phyloP scores from a whole-genome alignment of 2,888 invertebrate genomes.

The Drosophila parthenogenetica region DNA sequence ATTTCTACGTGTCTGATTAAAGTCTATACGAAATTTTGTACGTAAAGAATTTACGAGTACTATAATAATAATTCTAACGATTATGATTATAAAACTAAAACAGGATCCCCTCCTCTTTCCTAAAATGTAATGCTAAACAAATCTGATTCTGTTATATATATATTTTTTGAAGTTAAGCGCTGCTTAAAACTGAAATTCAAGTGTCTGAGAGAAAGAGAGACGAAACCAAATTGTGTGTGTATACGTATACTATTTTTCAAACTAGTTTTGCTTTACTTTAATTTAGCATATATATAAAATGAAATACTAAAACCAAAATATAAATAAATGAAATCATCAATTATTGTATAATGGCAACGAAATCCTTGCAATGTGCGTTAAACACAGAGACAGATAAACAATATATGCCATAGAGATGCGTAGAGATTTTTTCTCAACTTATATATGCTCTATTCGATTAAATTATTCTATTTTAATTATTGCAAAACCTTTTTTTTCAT shows the following conservation, averaged over 20 bases:
- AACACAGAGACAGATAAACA: constrained; percentile 38
- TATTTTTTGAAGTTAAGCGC: constrained; percentile 56
- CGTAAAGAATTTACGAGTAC: constrained; percentile 44
- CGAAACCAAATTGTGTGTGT: constrained; percentile 78
- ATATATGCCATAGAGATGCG: constrained; percentile 61
- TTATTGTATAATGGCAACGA: constrained; percentile 75
- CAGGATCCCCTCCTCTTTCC: constrained; percentile 47
- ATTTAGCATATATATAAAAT: constrained; percentile 61
- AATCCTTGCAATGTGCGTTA: constrained; percentile 66
- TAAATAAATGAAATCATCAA: constrained; percentile 30
- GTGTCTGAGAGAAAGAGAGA: constrained; percentile 65
- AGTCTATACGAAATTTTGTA: constrained; percentile 43
- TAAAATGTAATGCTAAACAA: constrained; percentile 40
- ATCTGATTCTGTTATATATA: constrained; percentile 46
- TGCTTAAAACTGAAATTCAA: constrained; percentile 71
- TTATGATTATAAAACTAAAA: constrained; percentile 30
- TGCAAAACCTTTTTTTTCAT: constrained; percentile 69
- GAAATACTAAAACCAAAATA: constrained; percentile 31
- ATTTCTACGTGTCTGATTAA: constrained; percentile 60
- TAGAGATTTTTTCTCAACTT: constrained; percentile 57
- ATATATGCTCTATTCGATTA: constrained; percentile 55
- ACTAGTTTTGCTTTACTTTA: constrained; percentile 80
- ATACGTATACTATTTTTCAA: constrained; percentile 78
- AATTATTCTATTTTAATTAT: constrained; percentile 59
- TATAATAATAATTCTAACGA: constrained; percentile 9